Base-by-base conservation (phyloP, 2,113 vertebrate genomes). In the Nanorana parkeri region DNA sequence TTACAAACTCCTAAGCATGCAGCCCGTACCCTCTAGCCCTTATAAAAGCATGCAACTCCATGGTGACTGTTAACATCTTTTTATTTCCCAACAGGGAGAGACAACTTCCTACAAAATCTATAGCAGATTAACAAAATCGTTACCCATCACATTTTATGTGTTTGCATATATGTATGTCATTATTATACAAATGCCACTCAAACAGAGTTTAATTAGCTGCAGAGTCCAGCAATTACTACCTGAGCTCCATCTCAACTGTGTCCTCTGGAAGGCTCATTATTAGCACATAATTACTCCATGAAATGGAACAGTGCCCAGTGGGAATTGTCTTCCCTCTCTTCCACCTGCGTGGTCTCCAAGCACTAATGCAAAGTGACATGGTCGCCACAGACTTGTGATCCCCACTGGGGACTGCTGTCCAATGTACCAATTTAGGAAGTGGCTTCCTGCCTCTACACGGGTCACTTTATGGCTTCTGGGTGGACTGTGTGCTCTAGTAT, bases 291-390 rank as follows among this genome's bases (percentile, higher is more conserved):
- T 61, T 80, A 69, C 66, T 60, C 55, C 8, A 21, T 60, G 52
- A 69, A 61, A 71, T 65, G 47, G 78, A 60, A 71, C 67, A 47
- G 67, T 21, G 15, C 21, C 26, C 78, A 71, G 47, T 29, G 78
- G 56, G 67, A 80, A 80, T 80, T 61, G 78, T 41, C 28, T 28
- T 61, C 32, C 32, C 4, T n/a, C 24, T 61, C 67, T 69, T 69
- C 66, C 55, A 23, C 69, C 66, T 36, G 55, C 52, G 56, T 60
- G 19, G 29, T 67, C 28, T 66, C 54, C 8, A 23, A 24, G 28
- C 54, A 29, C 21, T 80, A 80, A 71, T 71, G 32, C 67, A 71
- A 71, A 71, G 67, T 52, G 78, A 80, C 78, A 80, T 36, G 24
- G 78, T 71, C 56, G 17, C 55, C 78, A 71, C 67, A 63, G 55